Base-by-base conservation (phyloP, 2,113 vertebrate species). In the Daubentonia madagascariensis region DNA sequence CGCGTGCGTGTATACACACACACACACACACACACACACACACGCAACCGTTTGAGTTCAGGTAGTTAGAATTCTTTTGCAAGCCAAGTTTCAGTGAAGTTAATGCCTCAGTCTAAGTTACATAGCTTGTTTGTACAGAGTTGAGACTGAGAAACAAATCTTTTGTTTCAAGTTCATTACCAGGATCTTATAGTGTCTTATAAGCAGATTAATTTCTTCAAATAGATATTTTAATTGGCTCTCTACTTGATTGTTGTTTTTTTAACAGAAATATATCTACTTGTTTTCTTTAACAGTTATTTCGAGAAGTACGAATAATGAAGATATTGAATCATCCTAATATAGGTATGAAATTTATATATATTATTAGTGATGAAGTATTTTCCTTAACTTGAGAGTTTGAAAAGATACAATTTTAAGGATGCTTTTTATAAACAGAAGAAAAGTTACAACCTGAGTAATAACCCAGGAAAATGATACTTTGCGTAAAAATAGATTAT, bases 301-400 rank as follows among this genome's bases (percentile, higher is more conserved):
- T 99, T 98, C 99, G 99, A 98, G 99, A 99, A 99, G 99, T 99
- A 98, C 99, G 99, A 98, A 99, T 99, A 99, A 99, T 99, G 99
- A 99, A 99, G 99, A 99, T 99, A 98, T 92, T 99, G 98, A 99
- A 99, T 98, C 99, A 99, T 98, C 99, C 99, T 96, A 99, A 99
- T 98, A 99, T 99, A 99, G 99, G 99, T 99, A 99, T 98, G 99
- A 95, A 73, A 95, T 94, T 76, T 95, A 76, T 68, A 9, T 50
- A 9, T 32, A 48, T 3, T 54, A 6, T 86, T 63, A 76, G 12
- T 59, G 8, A 57, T 83, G 32, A 76, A 48, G 8, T 35, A 12
- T 85, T 88, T 67, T 79, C 65, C 30, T 84, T 89, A 48, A 90
- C 48, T 65, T 91, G 52, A 88, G 6, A 6, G 17, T 94, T 86